Evolutionary conservation across 1,140 invertebrate species (phyloP), one percentile per base, ranked within the genome.

Genomic region (Drosophila bocqueti): DNA sequence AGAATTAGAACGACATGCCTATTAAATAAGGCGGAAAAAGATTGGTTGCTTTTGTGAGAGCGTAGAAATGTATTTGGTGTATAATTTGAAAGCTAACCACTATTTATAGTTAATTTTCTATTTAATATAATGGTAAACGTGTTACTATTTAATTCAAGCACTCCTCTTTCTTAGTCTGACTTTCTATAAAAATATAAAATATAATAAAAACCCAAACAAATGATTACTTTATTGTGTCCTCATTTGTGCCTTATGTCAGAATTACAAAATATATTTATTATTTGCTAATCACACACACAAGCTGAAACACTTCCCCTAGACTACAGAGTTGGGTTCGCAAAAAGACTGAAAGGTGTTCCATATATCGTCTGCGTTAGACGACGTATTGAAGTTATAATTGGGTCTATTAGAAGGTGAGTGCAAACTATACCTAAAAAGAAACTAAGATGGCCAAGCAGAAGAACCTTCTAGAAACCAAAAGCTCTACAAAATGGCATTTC

Each of bases 401-500:
- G 42, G 34, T 50, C 26, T 11, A 47, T 34, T 26, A 13, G 2
- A 43, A 63, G 42, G 54, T 62, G 54, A 58, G 54, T 24, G 7
- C 11, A 24, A 18, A 7, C 4, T 11, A 7, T 1, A 26, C 1
- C 16, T 18, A 21, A 36, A 31, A 16, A 24, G 0, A 5, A 21
- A 52, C 1, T 5, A 11, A 9, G 1, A 9, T n/a, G 0, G 7
- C 26, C 26, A 18, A 52, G 2, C 16, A 15, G 9, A 18, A 38
- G 1, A 21, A n/a, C 9, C 9, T 8, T 8, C n/a, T 18, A 29
- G 18, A 15, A 43, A 11, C 1, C n/a, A 8, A 34, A n/a, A 50
- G 38, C 26, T 24, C 24, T 54, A 15, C 10, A 8, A 54, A 49
- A 87, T 87, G 83, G 83, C 83, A 29, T 87, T 87, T 49, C 43